Evolutionary conservation across 2,888 invertebrate species (phyloP).

Genomic region (Drosophila mimica): DNA sequence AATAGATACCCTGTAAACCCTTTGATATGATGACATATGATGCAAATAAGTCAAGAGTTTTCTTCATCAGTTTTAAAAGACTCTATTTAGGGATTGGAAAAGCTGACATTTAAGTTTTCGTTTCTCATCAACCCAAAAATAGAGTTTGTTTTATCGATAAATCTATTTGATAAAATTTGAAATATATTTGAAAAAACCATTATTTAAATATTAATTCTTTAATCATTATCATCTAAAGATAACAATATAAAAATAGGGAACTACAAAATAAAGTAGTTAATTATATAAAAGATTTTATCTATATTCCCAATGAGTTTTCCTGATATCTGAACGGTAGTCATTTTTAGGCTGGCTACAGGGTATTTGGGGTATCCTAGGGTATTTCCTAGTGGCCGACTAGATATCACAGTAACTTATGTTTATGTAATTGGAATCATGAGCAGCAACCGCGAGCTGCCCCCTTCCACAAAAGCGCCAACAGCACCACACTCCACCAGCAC

Average conservation of each 20-base stretch:
- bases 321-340: background rate
- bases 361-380: background rate
- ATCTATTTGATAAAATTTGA: background rate
- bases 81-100: background rate
- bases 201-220: too few species aligned
- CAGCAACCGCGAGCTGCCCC: conserved; percentile 18
- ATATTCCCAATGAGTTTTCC: background rate
- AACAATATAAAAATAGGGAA: too few species aligned
- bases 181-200: background rate
- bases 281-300: background rate
- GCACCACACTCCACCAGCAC: background rate
- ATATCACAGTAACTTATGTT: conserved; percentile 26
- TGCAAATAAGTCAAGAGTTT: too few species aligned
- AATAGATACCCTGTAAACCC: background rate
- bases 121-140: background rate
- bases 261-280: background rate
- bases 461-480: background rate
- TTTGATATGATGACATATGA: background rate
- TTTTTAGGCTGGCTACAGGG: background rate
- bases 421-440: conserved; percentile 67
- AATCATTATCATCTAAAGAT: background rate
- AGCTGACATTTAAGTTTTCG: fast-evolving
- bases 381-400: background rate
- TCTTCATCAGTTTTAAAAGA: background rate
- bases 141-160: background rate